These are phyloP conservation scores for Phainopepla nitens DNA, from an alignment of 2,113 vertebrate genomes.

Conservation along the genomic window DNA sequence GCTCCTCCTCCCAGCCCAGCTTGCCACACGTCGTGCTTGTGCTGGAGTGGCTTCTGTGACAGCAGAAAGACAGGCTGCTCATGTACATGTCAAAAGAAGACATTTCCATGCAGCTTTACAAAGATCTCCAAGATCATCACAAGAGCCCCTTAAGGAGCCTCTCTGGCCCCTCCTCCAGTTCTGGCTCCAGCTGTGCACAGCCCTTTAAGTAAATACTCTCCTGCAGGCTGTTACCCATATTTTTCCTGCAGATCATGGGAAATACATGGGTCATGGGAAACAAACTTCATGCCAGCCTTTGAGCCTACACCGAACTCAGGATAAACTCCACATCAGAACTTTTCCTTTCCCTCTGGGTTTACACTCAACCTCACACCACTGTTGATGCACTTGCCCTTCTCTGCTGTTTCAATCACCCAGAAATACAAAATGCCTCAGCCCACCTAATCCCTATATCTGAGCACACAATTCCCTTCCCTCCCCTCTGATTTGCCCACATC, in stretches of 20 bases:
- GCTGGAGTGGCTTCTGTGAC: not conserved
- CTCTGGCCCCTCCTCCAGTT: not conserved
- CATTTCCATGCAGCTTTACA: not conserved
- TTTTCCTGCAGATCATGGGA: not conserved
- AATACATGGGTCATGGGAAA: not conserved
- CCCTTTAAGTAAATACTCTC: not conserved
- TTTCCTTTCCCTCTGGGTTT: not conserved
- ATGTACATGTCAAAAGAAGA: not conserved
- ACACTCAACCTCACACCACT: not conserved
- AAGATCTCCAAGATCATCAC: not conserved
- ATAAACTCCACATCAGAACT: not conserved
- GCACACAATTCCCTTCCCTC: not conserved
- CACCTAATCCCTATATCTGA: not conserved
- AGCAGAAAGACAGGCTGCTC: not conserved
- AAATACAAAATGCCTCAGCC: not conserved
- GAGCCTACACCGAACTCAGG: not conserved
- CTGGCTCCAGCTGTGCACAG: not conserved
- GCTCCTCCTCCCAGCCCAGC: not conserved
- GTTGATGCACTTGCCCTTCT: not conserved
- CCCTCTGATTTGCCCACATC: not conserved
- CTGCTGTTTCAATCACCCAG: not conserved
- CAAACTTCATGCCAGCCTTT: not conserved
- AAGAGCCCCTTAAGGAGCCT: not conserved
- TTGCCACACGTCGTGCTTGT: not conserved
- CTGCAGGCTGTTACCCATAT: not conserved